Percentiles rank a stretch among this genome's conserved stretches.
These are phyloP conservation scores for Orycteropus afer DNA, from an alignment of 2,113 vertebrate species.

Conservation along the genomic window DNA sequence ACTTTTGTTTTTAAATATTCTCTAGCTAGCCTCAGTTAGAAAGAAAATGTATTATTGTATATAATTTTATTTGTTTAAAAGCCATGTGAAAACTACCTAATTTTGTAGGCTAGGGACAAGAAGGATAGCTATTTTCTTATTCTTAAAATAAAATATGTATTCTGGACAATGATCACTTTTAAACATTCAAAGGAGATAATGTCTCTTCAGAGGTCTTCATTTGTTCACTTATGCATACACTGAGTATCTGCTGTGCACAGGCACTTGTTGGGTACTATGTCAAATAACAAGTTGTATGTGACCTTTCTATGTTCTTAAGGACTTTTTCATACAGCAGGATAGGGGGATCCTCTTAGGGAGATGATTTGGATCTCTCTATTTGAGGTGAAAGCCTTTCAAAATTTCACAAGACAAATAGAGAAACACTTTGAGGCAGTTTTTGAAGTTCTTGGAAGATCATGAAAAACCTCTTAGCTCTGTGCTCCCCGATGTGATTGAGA, in stretches of 20 bases:
- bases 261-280: neutral
- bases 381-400: neutral
- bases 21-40: neutral
- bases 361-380: neutral
- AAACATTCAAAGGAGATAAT: neutral
- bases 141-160: neutral
- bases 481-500: neutral
- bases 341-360: neutral
- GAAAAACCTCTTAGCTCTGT: neutral
- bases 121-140: neutral
- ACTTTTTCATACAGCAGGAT: neutral
- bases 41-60: neutral
- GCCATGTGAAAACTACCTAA: neutral
- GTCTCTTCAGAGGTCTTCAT: neutral
- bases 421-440: neutral
- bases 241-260: neutral
- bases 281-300: neutral
- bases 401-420: neutral
- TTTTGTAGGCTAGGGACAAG: neutral
- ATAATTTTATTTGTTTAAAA: constrained; percentile 44
- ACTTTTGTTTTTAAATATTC: constrained; percentile 31
- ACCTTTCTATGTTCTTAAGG: neutral
- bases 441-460: neutral
- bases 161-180: neutral
- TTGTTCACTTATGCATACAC: neutral